phyloP scores from a whole-genome alignment of 2,888 invertebrate species.

The Nebria brevicollis region DNA sequence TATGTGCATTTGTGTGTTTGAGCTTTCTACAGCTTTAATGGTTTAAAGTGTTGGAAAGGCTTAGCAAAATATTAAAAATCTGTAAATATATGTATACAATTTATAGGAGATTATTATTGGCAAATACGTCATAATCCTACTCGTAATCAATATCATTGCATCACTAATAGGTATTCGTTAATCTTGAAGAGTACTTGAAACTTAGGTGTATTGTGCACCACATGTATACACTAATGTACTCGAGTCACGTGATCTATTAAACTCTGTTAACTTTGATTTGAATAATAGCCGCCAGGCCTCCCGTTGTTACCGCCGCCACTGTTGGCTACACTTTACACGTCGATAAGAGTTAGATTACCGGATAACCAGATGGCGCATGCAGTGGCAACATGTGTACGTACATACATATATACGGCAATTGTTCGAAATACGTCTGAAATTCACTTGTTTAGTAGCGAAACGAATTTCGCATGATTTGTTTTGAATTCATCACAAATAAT shows the following conservation, averaged over 20 bases:
- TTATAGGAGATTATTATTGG: too few species aligned
- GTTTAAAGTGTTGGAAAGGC: too few species aligned
- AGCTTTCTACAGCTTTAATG: too few species aligned
- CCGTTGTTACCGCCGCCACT: neutral
- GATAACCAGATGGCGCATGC: neutral
- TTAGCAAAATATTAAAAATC: too few species aligned
- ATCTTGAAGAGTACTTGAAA: neutral
- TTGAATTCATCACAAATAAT: too few species aligned
- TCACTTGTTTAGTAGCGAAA: too few species aligned
- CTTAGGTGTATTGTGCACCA: neutral
- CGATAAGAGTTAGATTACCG: constrained; percentile 3
- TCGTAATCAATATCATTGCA: too few species aligned
- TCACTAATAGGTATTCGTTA: neutral
- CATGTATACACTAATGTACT: neutral
- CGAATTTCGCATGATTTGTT: too few species aligned
- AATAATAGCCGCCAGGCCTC: neutral
- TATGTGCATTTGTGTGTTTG: too few species aligned
- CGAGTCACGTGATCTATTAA: constrained; percentile 6
- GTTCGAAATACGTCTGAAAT: neutral
- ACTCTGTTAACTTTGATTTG: constrained; percentile 15
- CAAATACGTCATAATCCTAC: too few species aligned
- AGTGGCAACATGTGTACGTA: neutral
- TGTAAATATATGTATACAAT: too few species aligned
- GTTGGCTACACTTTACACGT: constrained; percentile 1
- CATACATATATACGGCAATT: neutral